These are phyloP conservation scores for Cydia fagiglandana DNA, from an alignment of 1,140 invertebrate species.

Conservation along the genomic window DNA sequence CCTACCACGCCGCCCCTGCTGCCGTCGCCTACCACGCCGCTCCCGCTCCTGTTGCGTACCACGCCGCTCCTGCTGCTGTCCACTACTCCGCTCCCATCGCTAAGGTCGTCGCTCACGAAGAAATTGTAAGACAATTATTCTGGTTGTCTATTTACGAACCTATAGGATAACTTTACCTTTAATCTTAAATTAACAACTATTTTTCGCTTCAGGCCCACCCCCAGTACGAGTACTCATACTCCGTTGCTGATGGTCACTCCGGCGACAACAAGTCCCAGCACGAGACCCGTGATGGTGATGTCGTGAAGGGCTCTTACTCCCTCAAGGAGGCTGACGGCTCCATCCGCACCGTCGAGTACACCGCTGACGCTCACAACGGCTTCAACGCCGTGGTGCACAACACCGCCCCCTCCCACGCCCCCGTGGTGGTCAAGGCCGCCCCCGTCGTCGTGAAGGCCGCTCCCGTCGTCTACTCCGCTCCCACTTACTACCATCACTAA, in stretches of 20 bases:
- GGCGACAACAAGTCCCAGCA: slow-evolving; percentile 79
- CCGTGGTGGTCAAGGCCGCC: slow-evolving; percentile 11
- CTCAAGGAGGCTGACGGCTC: slow-evolving; percentile 80
- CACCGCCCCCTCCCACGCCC: slow-evolving; percentile 61
- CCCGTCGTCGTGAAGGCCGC: neutral
- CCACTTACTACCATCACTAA: slow-evolving; percentile 26
- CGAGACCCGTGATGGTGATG: slow-evolving; percentile 78
- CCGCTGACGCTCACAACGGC: slow-evolving; percentile 76
- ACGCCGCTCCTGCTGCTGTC: slow-evolving; percentile 43
- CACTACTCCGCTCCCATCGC: slow-evolving; percentile 49
- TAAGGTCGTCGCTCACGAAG: slow-evolving; percentile 45
- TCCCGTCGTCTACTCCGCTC: slow-evolving; percentile 22
- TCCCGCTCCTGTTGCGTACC: slow-evolving; percentile 38
- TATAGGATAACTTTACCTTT: neutral
- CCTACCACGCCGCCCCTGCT: slow-evolving; percentile 45
- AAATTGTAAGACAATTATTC: slow-evolving; percentile 44
- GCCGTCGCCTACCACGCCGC: slow-evolving; percentile 46
- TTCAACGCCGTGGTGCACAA: slow-evolving; percentile 81
- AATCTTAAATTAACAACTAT: neutral
- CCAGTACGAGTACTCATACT: slow-evolving; percentile 64
- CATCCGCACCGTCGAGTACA: slow-evolving; percentile 77
- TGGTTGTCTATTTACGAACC: neutral
- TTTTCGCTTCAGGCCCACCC: slow-evolving; percentile 55
- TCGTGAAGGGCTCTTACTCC: slow-evolving; percentile 79
- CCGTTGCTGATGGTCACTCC: slow-evolving; percentile 75